phyloP scores from a whole-genome alignment of 2,888 invertebrate species.

The Penaeus monodon region DNA sequence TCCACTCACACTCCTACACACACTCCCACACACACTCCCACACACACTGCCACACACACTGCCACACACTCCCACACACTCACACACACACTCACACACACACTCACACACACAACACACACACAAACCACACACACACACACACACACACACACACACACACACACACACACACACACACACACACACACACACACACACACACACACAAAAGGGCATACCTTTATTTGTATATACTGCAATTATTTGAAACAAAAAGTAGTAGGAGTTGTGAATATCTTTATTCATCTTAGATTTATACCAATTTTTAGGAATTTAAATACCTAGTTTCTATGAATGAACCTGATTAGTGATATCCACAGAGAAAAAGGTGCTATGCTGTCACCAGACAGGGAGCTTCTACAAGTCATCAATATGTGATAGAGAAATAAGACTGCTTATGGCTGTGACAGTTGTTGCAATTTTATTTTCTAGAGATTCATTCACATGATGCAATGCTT shows the following conservation, averaged over 20 bases:
- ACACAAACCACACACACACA: conserved; percentile 11
- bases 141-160: conserved; percentile 10
- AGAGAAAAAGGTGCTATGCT: conserved; percentile 14
- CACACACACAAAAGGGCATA: neutral
- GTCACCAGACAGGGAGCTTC: neutral
- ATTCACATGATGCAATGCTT: too few species aligned
- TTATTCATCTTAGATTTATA: too few species aligned
- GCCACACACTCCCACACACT: neutral
- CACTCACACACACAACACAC: conserved; percentile 16
- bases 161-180: conserved; percentile 1
- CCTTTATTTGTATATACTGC: neutral
- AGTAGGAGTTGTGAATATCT: too few species aligned
- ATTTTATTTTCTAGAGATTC: neutral
- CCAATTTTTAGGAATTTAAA: too few species aligned
- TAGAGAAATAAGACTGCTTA: conserved; percentile 11
- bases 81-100: conserved; percentile 10
- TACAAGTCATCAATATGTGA: conserved; percentile 11
- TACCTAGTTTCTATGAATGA: too few species aligned
- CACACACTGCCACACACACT: neutral
- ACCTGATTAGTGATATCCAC: neutral
- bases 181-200: neutral
- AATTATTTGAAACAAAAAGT: too few species aligned
- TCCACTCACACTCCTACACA: neutral
- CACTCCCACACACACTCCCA: neutral
- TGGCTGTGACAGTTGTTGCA: conserved; percentile 27